Evolutionary conservation across 2,888 invertebrate species (phyloP).

Genomic region (Holacanthella duospinosa): DNA sequence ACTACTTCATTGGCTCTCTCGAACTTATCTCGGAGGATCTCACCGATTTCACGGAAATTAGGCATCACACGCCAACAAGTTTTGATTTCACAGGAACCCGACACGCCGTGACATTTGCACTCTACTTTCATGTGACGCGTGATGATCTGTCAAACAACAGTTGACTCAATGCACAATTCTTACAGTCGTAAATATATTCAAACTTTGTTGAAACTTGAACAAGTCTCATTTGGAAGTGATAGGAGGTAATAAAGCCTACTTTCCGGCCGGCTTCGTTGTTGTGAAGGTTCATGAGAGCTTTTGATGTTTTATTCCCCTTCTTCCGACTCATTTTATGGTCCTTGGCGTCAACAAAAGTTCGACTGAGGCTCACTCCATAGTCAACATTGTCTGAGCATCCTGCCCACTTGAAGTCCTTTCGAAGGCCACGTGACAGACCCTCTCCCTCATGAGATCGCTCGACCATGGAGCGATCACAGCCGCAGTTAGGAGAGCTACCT

Average conservation of each 20-base stretch:
- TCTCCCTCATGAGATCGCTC: constrained; percentile 30
- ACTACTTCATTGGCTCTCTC: constrained; percentile 45
- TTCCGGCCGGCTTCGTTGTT: constrained; percentile 44
- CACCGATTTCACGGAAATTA: constrained; percentile 42
- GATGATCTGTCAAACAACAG: constrained; percentile 39
- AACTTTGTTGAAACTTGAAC: too few relatives aligned
- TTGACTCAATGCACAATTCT: neutral
- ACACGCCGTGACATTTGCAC: constrained; percentile 44
- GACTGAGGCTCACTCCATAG: constrained; percentile 40
- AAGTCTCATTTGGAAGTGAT: too few relatives aligned
- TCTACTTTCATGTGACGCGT: constrained; percentile 42
- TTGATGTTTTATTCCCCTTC: constrained; percentile 32
- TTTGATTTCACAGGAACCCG: constrained; percentile 43
- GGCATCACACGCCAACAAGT: constrained; percentile 44
- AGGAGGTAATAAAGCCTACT: constrained; percentile 33
- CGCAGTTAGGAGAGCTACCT: constrained; percentile 43
- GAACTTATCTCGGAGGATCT: constrained; percentile 44
- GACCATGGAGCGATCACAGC: constrained; percentile 43
- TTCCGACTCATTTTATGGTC: constrained; percentile 36
- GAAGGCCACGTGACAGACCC: neutral
- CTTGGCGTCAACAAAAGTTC: constrained; percentile 40
- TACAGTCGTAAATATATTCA: too few relatives aligned
- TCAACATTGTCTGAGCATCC: constrained; percentile 42
- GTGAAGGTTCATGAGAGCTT: constrained; percentile 42
- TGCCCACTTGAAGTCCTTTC: constrained; percentile 40